Evolutionary conservation across 2,888 invertebrate genomes (phyloP).

Genomic region (Mythimna loreyi): DNA sequence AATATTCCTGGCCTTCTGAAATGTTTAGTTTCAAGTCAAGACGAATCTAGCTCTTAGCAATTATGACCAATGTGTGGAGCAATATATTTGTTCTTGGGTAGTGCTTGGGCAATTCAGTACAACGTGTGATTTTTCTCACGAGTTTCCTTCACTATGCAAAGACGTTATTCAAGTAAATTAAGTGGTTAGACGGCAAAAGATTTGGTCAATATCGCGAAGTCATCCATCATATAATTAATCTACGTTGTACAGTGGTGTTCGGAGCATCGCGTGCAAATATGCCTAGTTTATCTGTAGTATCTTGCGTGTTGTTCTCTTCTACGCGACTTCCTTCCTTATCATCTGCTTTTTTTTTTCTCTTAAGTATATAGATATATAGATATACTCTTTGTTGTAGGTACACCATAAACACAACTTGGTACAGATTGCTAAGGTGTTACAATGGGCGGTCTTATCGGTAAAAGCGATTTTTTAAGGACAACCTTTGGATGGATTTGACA

Average conservation of each 20-base stretch:
- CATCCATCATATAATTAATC: neutral
- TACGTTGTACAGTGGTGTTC: neutral
- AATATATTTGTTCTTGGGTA: constrained; percentile 52
- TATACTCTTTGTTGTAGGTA: too few relatives aligned
- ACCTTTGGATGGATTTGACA: too few relatives aligned
- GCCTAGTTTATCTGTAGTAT: neutral
- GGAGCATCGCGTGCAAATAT: constrained; percentile 1
- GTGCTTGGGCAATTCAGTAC: constrained; percentile 38
- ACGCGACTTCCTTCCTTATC: neutral
- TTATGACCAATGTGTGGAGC: constrained; percentile 40
- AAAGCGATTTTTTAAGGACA: too few relatives aligned
- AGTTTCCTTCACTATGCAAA: constrained; percentile 21
- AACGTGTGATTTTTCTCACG: constrained; percentile 61
- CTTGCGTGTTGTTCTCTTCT: neutral
- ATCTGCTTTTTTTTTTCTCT: neutral
- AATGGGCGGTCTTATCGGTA: too few relatives aligned
- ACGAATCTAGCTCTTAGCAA: constrained; percentile 2
- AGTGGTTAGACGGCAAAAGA: constrained; percentile 1
- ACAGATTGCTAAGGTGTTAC: too few relatives aligned
- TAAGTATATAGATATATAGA: too few relatives aligned
- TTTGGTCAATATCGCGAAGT: constrained; percentile 2
- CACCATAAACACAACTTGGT: too few relatives aligned
- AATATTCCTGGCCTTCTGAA: neutral
- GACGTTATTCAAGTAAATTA: constrained; percentile 13
- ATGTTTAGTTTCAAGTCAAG: neutral